These are phyloP conservation scores for Ethmia dodecea DNA, from an alignment of 2,888 invertebrate genomes.

Conservation along the genomic window DNA sequence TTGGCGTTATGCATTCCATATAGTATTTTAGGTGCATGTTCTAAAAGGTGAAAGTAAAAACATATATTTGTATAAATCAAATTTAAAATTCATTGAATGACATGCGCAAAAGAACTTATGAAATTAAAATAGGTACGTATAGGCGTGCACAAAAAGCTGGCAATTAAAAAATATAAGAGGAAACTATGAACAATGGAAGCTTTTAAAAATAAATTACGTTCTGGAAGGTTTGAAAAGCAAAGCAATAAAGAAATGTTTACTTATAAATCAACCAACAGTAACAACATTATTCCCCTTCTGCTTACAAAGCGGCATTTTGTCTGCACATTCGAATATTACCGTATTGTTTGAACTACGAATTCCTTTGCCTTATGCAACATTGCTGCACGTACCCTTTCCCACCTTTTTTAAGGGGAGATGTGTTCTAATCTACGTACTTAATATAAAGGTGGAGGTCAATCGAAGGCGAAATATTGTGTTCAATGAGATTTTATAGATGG, in stretches of 20 bases:
- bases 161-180: no score
- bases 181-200: not conserved
- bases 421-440: no score
- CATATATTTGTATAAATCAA: no score
- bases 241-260: conserved; percentile 21
- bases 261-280: conserved; percentile 29
- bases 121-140: not conserved
- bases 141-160: no score
- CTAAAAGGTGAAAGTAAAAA: no score
- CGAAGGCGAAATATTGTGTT: not conserved
- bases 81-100: not conserved
- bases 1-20: no score
- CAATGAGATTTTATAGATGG: conserved; percentile 3
- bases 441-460: no score
- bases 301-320: conserved; percentile 27
- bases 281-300: conserved; percentile 27
- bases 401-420: not conserved
- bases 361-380: conserved; percentile 38
- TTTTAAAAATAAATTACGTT: not conserved
- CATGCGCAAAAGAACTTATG: not conserved
- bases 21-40: no score
- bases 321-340: conserved; percentile 26
- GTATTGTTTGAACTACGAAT: conserved; percentile 54
- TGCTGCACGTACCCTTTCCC: conserved; percentile 9
- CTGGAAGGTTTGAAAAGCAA: not conserved